These are phyloP conservation scores for Deroptyus accipitrinus DNA, from an alignment of 2,113 vertebrate species.

Conservation along the genomic window DNA sequence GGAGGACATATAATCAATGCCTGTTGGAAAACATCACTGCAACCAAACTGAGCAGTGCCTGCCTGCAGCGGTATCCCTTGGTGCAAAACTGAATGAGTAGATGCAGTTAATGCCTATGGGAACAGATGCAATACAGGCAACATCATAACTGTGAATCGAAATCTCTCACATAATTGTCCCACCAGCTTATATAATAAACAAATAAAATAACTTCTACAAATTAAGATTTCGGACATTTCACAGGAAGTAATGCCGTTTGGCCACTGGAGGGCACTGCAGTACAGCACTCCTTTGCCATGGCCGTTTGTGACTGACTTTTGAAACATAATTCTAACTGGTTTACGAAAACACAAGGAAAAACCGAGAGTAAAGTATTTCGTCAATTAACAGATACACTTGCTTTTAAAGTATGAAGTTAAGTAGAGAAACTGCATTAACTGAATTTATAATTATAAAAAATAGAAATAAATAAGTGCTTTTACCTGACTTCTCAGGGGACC, in stretches of 20 bases:
- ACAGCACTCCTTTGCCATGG: not conserved
- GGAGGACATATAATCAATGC: constrained; percentile 94
- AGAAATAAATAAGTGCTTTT: not conserved
- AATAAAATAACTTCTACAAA: not conserved
- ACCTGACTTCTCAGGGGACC: constrained; percentile 89
- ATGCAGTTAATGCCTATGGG: constrained; percentile 85
- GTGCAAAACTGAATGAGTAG: constrained; percentile 89
- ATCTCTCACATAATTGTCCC: not conserved
- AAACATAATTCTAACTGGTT: not conserved
- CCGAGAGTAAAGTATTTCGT: not conserved
- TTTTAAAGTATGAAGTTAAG: not conserved
- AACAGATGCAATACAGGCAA: not conserved
- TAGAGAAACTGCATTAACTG: not conserved
- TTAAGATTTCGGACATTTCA: not conserved
- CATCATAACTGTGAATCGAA: not conserved
- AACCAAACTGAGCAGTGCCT: constrained; percentile 91
- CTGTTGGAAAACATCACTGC: constrained; percentile 93
- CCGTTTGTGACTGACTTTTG: not conserved
- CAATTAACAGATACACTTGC: not conserved
- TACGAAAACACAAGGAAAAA: not conserved
- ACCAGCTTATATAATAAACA: not conserved
- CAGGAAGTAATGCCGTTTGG: not conserved
- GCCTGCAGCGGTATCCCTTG: constrained; percentile 93
- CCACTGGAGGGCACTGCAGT: constrained; percentile 31
- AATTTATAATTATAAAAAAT: not conserved